A percentile compares a stretch with the other conserved stretches of the same genome.
Conservation (phyloP, 2,797 vertebrate genomes). For the Scyliorhinus canicula region DNA sequence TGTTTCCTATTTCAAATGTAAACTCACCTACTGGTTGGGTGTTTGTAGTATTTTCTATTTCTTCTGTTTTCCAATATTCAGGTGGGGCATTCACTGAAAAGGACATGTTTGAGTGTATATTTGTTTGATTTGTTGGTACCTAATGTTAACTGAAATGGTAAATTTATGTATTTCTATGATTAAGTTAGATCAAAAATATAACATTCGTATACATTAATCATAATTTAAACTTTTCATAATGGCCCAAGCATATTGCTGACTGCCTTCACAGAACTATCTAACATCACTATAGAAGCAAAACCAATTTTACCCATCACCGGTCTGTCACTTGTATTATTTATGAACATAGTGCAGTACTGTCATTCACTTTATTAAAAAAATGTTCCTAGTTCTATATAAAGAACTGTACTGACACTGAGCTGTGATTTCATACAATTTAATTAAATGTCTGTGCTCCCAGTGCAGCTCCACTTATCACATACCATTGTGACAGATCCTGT, state of each 20-base stretch:
- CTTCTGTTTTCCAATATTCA: neutral
- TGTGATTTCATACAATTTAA: neutral
- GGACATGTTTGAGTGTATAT: neutral
- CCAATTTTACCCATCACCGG: too few relatives aligned
- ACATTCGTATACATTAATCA: neutral
- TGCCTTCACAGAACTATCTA: neutral
- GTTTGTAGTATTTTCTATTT: neutral
- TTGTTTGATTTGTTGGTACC: neutral
- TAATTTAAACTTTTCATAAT: too few relatives aligned
- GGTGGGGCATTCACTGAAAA: neutral
- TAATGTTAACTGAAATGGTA: neutral
- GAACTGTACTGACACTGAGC: neutral
- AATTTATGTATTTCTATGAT: neutral
- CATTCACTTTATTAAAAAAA: neutral
- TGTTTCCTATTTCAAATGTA: neutral
- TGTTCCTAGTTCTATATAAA: neutral
- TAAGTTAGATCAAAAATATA: neutral
- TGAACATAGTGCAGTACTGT: neutral
- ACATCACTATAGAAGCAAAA: too few relatives aligned
- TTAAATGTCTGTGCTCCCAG: constrained; percentile 5
- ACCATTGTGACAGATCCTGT: neutral
- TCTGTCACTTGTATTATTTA: neutral
- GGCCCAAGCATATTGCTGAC: neutral
- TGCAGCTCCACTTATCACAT: neutral
- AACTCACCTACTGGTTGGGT: neutral